Percentiles rank a stretch among this genome's conserved stretches.
phyloP scores from a whole-genome alignment of 2,797 vertebrate genomes.

The Platalea minor region DNA sequence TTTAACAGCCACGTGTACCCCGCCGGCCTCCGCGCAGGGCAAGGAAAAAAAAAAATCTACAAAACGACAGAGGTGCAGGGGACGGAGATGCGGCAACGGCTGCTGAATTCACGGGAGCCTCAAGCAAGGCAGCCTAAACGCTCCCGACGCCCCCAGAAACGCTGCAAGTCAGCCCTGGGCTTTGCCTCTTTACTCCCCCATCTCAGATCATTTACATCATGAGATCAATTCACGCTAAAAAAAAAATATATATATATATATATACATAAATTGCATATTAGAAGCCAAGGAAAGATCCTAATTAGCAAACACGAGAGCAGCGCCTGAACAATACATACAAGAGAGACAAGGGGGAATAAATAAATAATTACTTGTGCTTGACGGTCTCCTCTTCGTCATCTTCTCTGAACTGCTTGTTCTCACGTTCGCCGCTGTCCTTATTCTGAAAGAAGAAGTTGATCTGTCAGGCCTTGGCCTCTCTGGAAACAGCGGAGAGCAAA shows the following conservation, averaged over 20 bases:
- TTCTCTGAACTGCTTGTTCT: conserved; percentile 76
- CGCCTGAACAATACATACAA: background rate
- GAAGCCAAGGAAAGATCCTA: background rate
- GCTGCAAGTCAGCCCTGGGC: background rate
- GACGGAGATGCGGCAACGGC: background rate
- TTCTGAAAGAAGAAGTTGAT: conserved; percentile 67
- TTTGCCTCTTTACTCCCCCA: background rate
- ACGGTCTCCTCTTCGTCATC: conserved; percentile 70
- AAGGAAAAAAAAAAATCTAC: too few relatives aligned
- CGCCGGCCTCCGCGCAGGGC: accelerated
- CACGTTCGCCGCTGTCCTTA: conserved; percentile 76
- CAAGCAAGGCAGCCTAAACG: background rate
- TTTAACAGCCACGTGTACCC: background rate
- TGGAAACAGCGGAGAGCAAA: background rate
- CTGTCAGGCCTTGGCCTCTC: background rate
- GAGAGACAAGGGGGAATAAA: background rate
- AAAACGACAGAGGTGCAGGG: accelerated
- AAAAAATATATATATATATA: too few relatives aligned
- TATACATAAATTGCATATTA: accelerated
- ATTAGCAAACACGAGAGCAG: background rate
- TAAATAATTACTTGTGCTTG: conserved; percentile 79
- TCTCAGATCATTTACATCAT: accelerated
- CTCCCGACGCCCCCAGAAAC: accelerated
- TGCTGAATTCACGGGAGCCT: background rate
- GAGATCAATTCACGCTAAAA: background rate